These are phyloP conservation scores for Xylocopa sonorina DNA, from an alignment of 1,140 invertebrate species.

Conservation along the genomic window DNA sequence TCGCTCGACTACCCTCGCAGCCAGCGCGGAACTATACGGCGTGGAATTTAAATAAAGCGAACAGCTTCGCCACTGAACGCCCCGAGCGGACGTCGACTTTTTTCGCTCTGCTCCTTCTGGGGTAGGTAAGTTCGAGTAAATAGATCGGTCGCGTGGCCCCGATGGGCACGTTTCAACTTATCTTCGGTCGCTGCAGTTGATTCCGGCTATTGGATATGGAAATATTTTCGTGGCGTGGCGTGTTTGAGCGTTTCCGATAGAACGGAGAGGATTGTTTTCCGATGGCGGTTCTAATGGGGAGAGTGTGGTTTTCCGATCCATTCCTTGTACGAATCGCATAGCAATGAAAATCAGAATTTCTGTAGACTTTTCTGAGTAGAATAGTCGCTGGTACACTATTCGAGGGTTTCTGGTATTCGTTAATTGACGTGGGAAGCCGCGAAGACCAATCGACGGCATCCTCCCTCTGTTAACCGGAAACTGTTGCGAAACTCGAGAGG, in stretches of 20 bases:
- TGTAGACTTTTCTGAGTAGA: no score
- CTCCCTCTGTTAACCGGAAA: neutral
- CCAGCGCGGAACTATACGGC: slow-evolving; percentile 58
- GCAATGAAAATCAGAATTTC: no score
- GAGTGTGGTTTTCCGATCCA: neutral
- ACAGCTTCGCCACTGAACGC: slow-evolving; percentile 54
- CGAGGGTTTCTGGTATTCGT: no score
- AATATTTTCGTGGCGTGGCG: neutral
- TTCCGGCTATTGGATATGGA: neutral
- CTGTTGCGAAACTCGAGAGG: neutral
- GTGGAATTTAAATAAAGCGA: slow-evolving; percentile 74
- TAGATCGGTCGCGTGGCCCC: slow-evolving; percentile 12
- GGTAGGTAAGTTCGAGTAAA: neutral
- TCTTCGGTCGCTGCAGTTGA: slow-evolving; percentile 9
- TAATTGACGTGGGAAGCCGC: no score
- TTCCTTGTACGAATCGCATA: no score
- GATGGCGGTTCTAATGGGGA: neutral
- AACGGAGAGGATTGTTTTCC: no score
- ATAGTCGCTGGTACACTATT: no score
- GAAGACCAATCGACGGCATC: no score
- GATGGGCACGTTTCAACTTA: slow-evolving; percentile 1
- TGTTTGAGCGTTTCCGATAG: no score
- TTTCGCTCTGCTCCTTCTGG: neutral
- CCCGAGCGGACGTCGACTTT: slow-evolving; percentile 3
- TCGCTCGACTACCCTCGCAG: slow-evolving; percentile 42